Base-by-base conservation (phyloP, 2,797 vertebrate genomes). In the Danio tinwini region DNA sequence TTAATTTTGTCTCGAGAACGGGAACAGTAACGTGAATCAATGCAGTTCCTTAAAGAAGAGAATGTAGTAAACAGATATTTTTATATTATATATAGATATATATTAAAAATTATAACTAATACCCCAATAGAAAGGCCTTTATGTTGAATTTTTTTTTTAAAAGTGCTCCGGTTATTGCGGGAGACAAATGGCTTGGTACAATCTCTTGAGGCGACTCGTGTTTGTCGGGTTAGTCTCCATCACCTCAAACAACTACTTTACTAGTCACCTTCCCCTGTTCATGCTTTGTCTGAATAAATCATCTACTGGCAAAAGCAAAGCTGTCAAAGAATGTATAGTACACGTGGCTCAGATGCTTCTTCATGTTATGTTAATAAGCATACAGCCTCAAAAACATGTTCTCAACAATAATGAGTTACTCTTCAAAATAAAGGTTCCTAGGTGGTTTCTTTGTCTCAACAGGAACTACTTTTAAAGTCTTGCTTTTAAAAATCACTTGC, bases 141-240 rank as follows among this genome's bases (percentile, higher is more conserved):
- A 37, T 47, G 61, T 82, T 76, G 21, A 81, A 74, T 62, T 56
- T n/a, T n/a, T n/a, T n/a, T n/a, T 79, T 69, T 56, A 79, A 79
- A 70, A 56, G 37, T 81, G 82, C 81, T 72, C 80, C 72, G 56
- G 58, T 49, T 67, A 71, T 70, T 55, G 58, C 76, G 17, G 77
- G 81, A 84, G 62, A 70, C 86, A 87, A 91, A 91, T 93, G 94
- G 96, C 97, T 94, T 92, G 88, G 94, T 95, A 98, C 97, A 98
- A 97, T 98, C 96, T 86, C 88, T 87, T 87, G 89, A 92, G 88
- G 92, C 88, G 91, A 82, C 82, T 86, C 83, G 86, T 88, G 86
- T 87, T 91, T 87, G 89, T 92, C 83, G 87, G 82, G 63, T 65
- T 67, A n/a, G 80, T 80, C 85, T 85, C 64, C 5, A 59, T 82